A percentile compares a stretch with the other conserved stretches of the same genome.
Evolutionary conservation across 2,113 vertebrate species (phyloP).

Genomic region (Scortum barcoo): DNA sequence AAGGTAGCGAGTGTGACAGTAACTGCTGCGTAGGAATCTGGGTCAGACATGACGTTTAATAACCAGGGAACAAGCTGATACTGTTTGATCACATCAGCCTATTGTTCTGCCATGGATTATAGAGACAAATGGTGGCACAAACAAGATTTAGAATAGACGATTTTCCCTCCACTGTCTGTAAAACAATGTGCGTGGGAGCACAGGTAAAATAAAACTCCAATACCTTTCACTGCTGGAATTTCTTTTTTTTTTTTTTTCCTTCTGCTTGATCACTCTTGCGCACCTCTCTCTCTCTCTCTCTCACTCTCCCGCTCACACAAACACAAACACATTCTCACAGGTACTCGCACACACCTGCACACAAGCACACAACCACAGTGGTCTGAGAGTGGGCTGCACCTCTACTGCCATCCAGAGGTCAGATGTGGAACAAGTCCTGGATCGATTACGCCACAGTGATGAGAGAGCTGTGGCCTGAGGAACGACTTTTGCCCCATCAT

Average conservation of each 20-base stretch:
- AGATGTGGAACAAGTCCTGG: background rate
- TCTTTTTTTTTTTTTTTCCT: conserved; percentile 43
- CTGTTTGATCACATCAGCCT: conserved; percentile 77
- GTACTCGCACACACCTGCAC: conserved; percentile 17
- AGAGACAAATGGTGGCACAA: conserved; percentile 73
- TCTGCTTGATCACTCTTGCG: conserved; percentile 47
- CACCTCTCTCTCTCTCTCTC: conserved; percentile 6
- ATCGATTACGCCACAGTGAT: conserved; percentile 15
- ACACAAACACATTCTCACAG: conserved; percentile 53
- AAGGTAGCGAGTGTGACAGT: conserved; percentile 64
- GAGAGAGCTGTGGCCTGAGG: background rate
- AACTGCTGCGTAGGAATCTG: conserved; percentile 67
- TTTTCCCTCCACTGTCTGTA: conserved; percentile 49
- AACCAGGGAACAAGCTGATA: conserved; percentile 75
- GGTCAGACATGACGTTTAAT: conserved; percentile 78
- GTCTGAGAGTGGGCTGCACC: conserved; percentile 48
- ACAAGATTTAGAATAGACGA: conserved; percentile 71
- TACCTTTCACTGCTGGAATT: conserved; percentile 54
- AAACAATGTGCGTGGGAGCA: conserved; percentile 65
- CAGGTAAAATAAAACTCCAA: conserved; percentile 67
- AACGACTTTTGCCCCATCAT: conserved; percentile 1
- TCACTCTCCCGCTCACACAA: conserved; percentile 22
- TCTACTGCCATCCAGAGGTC: conserved; percentile 83
- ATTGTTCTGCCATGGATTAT: conserved; percentile 76
- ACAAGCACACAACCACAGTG: background rate